These are phyloP conservation scores for Carlito syrichta DNA, from an alignment of 2,113 vertebrate genomes.

Conservation along the genomic window DNA sequence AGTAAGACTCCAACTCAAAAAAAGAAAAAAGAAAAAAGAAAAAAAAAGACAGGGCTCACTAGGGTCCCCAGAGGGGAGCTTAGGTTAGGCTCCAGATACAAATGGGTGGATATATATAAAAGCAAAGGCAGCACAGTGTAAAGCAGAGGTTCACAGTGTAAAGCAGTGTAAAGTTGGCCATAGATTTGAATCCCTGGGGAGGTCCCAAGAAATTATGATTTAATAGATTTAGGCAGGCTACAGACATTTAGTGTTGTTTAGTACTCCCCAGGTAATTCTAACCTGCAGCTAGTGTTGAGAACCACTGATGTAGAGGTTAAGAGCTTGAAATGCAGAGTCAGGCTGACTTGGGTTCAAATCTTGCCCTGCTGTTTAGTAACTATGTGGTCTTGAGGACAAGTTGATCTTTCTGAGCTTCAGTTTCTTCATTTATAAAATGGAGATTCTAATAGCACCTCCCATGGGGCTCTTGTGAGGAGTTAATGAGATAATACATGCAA, in stretches of 20 bases:
- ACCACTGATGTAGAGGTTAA: not conserved
- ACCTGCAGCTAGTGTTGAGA: not conserved
- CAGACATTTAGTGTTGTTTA: fast-evolving
- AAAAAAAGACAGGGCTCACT: not conserved
- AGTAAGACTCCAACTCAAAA: too few relatives aligned
- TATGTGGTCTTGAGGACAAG: not conserved
- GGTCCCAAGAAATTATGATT: not conserved
- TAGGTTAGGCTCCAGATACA: not conserved
- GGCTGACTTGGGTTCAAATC: not conserved
- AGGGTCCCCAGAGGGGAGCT: too few relatives aligned
- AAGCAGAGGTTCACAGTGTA: not conserved
- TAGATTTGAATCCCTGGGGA: not conserved
- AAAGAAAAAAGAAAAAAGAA: too few relatives aligned
- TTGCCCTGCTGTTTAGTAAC: not conserved
- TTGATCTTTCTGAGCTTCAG: not conserved
- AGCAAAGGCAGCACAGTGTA: not conserved
- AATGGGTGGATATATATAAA: not conserved
- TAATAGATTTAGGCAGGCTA: not conserved
- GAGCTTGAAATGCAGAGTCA: not conserved
- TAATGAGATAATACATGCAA: not conserved
- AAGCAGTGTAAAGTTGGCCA: too few relatives aligned
- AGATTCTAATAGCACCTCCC: not conserved
- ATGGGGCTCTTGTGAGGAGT: not conserved
- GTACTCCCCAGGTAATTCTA: not conserved
- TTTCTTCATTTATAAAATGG: slow-evolving; percentile 38